Evolutionary conservation across 2,797 vertebrate genomes (phyloP), one percentile per base, ranked within the genome.

Genomic region (Acridotheres tristis): DNA sequence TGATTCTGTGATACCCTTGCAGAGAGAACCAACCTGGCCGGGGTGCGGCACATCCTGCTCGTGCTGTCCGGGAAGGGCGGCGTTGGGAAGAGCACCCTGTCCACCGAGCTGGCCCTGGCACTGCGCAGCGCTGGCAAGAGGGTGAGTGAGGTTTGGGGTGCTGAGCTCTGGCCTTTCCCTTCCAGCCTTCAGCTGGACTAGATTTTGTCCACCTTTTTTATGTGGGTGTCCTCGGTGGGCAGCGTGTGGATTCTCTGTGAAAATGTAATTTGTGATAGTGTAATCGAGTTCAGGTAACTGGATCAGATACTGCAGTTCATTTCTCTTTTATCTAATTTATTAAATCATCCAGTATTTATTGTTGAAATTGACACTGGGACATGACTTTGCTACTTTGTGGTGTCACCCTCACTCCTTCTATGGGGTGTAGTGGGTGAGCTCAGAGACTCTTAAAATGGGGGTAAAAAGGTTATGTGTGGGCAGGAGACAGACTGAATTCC

Each of bases 11-110:
- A 2, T 20, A 0, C 25, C 2, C 51, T 11, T 63, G 11, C 82
- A 97, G 96, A 85, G 83, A 96, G 97, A 16, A 97, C 96, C 40
- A 98, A 96, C 93, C 92, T 99, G 97, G 88, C 98, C 0, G 98
- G 98, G 15, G 98, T 99, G 47, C 95, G 14, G 68, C 98, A 98
- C 85, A 98, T 99, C 65, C 67, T 99, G 62, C 89, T 99, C 83
- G 98, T 99, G 26, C 98, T 99, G 78, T 99, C 99, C 0, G 99
- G 99, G 42, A 99, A 99, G 95, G 99, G 99, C 1, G 99, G 99
- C 0, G 99, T 99, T 6, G 99, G 99, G 7, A 99, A 99, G 94
- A 99, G 99, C 97, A 99, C 99, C 85, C 93, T 99, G 89, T 98
- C 98, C 78, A 98, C 98, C 0, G 98, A 99, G 95, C 96, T 99